Conservation (phyloP, 2,113 vertebrate species). For the Petromus typicus region DNA sequence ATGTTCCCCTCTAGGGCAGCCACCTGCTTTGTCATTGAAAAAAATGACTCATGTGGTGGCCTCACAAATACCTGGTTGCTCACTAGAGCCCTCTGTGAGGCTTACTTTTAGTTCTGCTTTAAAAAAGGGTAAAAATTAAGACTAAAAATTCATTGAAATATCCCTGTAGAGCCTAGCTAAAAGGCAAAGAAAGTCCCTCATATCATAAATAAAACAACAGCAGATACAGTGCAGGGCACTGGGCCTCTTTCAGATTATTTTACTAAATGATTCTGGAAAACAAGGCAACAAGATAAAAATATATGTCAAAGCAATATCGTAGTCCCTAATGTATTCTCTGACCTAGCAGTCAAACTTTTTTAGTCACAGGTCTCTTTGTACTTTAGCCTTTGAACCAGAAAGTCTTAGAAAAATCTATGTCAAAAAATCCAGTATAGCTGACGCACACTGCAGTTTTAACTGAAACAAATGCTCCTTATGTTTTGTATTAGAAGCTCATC, state of each 20-base stretch:
- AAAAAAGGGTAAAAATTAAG: slow-evolving; percentile 54
- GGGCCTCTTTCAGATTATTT: slow-evolving; percentile 66
- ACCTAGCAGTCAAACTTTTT: slow-evolving; percentile 48
- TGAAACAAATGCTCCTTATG: not conserved
- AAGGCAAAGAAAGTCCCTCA: slow-evolving; percentile 63
- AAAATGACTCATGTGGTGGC: slow-evolving; percentile 71
- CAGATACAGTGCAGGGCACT: not conserved
- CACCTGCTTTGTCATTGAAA: slow-evolving; percentile 80
- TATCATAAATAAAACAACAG: slow-evolving; percentile 74
- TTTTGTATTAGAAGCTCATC: not conserved
- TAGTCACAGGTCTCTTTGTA: slow-evolving; percentile 32
- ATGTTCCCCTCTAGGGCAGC: slow-evolving; percentile 72
- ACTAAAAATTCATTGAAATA: slow-evolving; percentile 76
- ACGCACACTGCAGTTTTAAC: not conserved
- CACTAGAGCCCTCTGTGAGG: slow-evolving; percentile 48
- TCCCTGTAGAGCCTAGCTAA: slow-evolving; percentile 52
- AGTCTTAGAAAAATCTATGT: not conserved
- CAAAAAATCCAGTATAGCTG: not conserved
- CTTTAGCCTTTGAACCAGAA: slow-evolving; percentile 52
- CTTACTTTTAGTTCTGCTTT: slow-evolving; percentile 68
- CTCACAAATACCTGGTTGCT: slow-evolving; percentile 68
- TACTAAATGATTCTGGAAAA: slow-evolving; percentile 62
- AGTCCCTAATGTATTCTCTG: slow-evolving; percentile 34
- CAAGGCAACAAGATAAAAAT: slow-evolving; percentile 62
- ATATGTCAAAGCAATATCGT: slow-evolving; percentile 56